Evolutionary conservation across 2,113 vertebrate genomes (phyloP).

Genomic region (Lethenteron reissneri): DNA sequence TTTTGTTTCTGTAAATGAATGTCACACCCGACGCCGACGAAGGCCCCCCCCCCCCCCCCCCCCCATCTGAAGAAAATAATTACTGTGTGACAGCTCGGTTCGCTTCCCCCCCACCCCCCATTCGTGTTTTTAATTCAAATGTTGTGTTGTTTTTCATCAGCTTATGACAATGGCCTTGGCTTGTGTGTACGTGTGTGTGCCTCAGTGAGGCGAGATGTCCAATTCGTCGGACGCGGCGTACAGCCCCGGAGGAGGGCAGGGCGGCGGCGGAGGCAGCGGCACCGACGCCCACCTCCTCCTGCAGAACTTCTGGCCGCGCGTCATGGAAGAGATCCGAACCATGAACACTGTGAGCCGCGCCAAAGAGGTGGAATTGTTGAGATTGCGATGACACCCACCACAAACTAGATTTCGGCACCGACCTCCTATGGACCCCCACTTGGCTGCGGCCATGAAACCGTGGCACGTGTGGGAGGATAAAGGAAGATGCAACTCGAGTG

Average conservation of each 20-base stretch:
- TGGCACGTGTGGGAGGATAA: not conserved
- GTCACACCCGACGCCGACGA: too few relatives aligned
- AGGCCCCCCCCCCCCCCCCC: too few relatives aligned
- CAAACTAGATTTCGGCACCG: not conserved
- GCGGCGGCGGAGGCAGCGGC: conserved; percentile 19
- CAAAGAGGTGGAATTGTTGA: not conserved
- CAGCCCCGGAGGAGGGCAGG: not conserved
- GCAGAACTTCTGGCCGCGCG: conserved; percentile 91
- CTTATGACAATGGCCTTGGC: too few relatives aligned
- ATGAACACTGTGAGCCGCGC: conserved; percentile 57
- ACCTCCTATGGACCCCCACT: not conserved
- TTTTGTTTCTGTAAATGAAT: too few relatives aligned
- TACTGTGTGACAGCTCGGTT: too few relatives aligned
- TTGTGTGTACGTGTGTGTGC: too few relatives aligned
- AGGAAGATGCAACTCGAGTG: not conserved
- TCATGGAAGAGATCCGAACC: conserved; percentile 94
- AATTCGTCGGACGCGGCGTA: not conserved
- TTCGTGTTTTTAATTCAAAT: too few relatives aligned
- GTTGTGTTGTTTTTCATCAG: too few relatives aligned
- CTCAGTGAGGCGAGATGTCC: not conserved
- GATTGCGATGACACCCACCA: not conserved
- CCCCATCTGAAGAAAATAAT: too few relatives aligned
- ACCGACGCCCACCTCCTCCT: conserved; percentile 87
- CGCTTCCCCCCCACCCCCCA: too few relatives aligned
- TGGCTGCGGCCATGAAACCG: not conserved